Conservation (phyloP, 2,113 vertebrate species). For the Turnix velox region DNA sequence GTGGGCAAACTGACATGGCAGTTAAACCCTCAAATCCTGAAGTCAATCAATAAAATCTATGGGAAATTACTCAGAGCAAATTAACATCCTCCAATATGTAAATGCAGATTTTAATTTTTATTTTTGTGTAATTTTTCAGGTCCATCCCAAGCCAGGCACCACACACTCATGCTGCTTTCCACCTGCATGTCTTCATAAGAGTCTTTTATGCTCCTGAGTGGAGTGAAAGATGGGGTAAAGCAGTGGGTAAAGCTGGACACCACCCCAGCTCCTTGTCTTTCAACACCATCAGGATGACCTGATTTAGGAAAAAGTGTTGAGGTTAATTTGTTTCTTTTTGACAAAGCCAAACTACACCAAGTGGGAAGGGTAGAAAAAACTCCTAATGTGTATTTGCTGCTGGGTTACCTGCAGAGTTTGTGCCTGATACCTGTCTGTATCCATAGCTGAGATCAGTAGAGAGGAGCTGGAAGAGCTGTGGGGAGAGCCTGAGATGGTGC, state of each 20-base stretch:
- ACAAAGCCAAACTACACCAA: accelerated
- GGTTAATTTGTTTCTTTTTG: neutral
- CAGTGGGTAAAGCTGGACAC: neutral
- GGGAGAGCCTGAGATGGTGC: neutral
- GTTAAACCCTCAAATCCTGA: slow-evolving; percentile 50
- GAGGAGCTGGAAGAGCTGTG: neutral
- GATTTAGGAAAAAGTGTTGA: neutral
- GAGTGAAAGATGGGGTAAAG: neutral
- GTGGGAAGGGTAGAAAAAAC: neutral
- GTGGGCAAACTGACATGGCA: slow-evolving; percentile 26
- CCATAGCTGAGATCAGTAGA: neutral
- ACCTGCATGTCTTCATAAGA: neutral
- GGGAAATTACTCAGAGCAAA: slow-evolving; percentile 50
- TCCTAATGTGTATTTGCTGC: neutral
- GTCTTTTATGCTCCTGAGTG: no score
- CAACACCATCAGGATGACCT: neutral
- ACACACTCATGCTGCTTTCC: neutral
- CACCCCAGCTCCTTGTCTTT: neutral
- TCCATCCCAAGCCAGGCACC: neutral
- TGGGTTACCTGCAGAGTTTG: neutral
- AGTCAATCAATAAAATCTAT: slow-evolving; percentile 60
- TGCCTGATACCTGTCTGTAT: neutral
- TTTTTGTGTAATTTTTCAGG: neutral
- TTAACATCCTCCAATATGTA: slow-evolving; percentile 27
- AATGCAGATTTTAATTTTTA: neutral